phyloP scores from a whole-genome alignment of 2,113 vertebrate genomes.

The Osmerus mordax region DNA sequence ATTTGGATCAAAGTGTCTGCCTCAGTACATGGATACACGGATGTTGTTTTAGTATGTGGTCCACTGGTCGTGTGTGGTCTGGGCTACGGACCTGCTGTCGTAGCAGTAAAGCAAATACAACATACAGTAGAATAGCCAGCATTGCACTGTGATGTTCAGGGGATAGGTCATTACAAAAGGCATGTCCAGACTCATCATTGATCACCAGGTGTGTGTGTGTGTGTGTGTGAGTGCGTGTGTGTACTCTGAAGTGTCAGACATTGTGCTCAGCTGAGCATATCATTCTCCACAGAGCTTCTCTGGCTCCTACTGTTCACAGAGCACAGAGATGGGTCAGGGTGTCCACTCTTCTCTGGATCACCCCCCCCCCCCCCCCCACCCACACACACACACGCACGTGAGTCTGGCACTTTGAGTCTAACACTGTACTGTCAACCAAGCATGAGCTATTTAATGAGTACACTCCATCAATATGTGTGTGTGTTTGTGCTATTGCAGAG shows the following conservation, averaged over 20 bases:
- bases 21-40: too few species aligned
- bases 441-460: too few species aligned
- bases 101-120: too few species aligned
- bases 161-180: background rate
- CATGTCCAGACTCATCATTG: slow-evolving; percentile 14
- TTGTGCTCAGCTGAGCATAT: slow-evolving; percentile 20
- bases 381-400: background rate
- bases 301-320: slow-evolving; percentile 26
- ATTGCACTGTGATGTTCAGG: background rate
- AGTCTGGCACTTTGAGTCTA: background rate
- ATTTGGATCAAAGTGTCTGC: too few species aligned
- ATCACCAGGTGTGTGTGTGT: background rate
- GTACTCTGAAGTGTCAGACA: background rate
- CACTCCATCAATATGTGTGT: background rate
- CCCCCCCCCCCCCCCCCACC: too few species aligned
- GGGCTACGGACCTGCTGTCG: too few species aligned
- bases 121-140: background rate
- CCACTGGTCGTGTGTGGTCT: too few species aligned
- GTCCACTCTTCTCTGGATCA: slow-evolving; percentile 22
- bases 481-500: background rate
- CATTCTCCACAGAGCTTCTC: slow-evolving; percentile 19
- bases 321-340: slow-evolving; percentile 32
- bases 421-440: too few species aligned
- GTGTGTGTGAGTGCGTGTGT: background rate
- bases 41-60: too few species aligned